Conservation (phyloP, 1,140 invertebrate species). For the Capitella teleta region DNA sequence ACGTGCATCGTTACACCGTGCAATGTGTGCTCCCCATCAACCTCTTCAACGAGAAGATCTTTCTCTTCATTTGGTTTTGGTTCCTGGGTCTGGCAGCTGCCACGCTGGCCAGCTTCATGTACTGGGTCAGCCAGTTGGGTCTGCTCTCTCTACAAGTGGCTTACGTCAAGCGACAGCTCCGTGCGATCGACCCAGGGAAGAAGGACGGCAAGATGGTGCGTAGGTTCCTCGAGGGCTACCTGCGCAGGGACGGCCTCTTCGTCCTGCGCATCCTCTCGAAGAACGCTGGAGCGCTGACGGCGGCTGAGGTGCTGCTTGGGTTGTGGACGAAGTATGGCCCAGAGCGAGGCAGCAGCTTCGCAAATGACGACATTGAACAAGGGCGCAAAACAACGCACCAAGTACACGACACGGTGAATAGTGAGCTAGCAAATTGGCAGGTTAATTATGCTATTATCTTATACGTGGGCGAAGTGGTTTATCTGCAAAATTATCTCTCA, state of each 20-base stretch:
- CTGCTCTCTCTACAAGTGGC: not conserved
- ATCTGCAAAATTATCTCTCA: too few species aligned
- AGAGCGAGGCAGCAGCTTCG: not conserved
- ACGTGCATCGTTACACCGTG: too few species aligned
- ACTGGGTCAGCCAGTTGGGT: not conserved
- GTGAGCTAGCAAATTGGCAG: too few species aligned
- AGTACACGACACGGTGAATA: too few species aligned
- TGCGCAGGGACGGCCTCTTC: constrained; percentile 16
- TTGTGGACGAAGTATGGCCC: constrained; percentile 12
- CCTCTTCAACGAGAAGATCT: constrained; percentile 38
- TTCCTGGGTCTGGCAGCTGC: constrained; percentile 17
- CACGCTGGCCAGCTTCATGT: constrained; percentile 3
- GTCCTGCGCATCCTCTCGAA: constrained; percentile 13
- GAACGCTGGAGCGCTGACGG: constrained; percentile 14
- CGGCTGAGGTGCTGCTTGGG: constrained; percentile 9
- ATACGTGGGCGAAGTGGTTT: too few species aligned
- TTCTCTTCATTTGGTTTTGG: constrained; percentile 35
- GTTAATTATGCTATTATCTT: too few species aligned
- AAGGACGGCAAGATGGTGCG: not conserved
- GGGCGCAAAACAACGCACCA: too few species aligned
- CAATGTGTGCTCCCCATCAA: too few species aligned
- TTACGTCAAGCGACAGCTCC: constrained; percentile 1
- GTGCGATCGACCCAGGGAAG: not conserved
- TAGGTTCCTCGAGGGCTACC: constrained; percentile 14
- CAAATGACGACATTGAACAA: too few species aligned